These are phyloP conservation scores for Brachypteracias leptosomus DNA, from an alignment of 2,113 vertebrate species.

Conservation along the genomic window DNA sequence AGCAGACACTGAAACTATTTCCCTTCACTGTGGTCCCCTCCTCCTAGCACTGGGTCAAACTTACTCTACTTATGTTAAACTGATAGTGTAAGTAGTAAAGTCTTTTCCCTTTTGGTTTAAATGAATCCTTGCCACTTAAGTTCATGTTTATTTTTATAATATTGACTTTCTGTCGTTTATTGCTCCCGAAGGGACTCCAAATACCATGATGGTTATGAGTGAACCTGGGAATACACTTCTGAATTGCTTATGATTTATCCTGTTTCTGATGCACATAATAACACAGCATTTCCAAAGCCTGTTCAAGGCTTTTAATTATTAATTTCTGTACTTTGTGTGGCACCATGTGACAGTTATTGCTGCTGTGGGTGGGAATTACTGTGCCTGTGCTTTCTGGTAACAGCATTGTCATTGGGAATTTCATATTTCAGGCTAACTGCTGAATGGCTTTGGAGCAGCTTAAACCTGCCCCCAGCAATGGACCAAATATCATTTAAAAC, in stretches of 20 bases:
- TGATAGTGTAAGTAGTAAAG: conserved; percentile 45
- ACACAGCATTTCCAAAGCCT: conserved; percentile 12
- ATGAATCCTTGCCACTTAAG: conserved; percentile 76
- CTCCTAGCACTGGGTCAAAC: neutral
- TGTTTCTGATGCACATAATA: conserved; percentile 28
- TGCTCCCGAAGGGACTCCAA: conserved; percentile 52
- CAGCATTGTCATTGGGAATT: neutral
- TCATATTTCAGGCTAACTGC: neutral
- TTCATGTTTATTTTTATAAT: conserved; percentile 81
- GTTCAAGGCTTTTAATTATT: conserved; percentile 65
- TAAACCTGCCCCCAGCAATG: neutral
- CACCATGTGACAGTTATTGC: conserved; percentile 30
- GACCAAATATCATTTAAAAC: neutral
- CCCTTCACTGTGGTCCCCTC: neutral
- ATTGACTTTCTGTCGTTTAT: conserved; percentile 71
- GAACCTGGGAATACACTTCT: conserved; percentile 56
- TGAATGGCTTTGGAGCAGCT: neutral
- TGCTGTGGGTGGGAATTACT: conserved; percentile 5
- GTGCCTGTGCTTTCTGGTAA: neutral
- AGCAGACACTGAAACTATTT: neutral
- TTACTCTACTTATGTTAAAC: conserved; percentile 18
- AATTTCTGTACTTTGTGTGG: conserved; percentile 47
- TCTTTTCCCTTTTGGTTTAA: conserved; percentile 69
- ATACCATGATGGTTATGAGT: conserved; percentile 46
- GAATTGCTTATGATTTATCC: conserved; percentile 71